Evolutionary conservation across 2,113 vertebrate species (phyloP).

Genomic region (Raphicerus campestris): DNA sequence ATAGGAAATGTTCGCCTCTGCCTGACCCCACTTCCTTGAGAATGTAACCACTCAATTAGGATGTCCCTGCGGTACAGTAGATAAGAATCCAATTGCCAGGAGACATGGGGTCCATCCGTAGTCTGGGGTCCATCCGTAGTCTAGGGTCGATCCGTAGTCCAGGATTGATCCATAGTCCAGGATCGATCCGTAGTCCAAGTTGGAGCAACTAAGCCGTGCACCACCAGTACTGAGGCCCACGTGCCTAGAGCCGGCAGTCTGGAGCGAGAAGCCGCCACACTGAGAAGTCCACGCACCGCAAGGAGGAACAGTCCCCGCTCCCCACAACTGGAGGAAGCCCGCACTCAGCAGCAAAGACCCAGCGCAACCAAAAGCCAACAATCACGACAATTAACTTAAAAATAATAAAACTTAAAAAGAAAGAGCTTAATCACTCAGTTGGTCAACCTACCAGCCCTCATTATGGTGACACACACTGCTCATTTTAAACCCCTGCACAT

Average conservation of each 20-base stretch:
- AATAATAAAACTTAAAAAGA: not conserved
- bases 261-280: rapidly evolving
- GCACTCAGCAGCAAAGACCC: not conserved
- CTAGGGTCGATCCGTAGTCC: rapidly evolving
- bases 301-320: not conserved
- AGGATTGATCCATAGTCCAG: too few relatives aligned
- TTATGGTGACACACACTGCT: not conserved
- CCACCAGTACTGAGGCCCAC: too few relatives aligned
- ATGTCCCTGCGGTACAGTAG: not conserved
- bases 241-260: too few relatives aligned
- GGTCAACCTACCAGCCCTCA: not conserved
- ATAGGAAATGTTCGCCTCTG: not conserved
- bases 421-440: not conserved
- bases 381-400: not conserved
- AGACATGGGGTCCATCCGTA: not conserved
- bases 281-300: not conserved
- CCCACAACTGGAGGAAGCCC: not conserved
- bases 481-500: not conserved
- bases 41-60: not conserved
- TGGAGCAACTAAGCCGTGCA: too few relatives aligned
- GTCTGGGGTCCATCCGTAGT: too few relatives aligned
- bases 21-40: not conserved
- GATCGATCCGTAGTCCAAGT: not conserved
- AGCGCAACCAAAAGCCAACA: not conserved
- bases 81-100: not conserved